Evolutionary conservation across 2,113 vertebrate genomes (phyloP).

Genomic region (Chiloscyllium plagiosum): DNA sequence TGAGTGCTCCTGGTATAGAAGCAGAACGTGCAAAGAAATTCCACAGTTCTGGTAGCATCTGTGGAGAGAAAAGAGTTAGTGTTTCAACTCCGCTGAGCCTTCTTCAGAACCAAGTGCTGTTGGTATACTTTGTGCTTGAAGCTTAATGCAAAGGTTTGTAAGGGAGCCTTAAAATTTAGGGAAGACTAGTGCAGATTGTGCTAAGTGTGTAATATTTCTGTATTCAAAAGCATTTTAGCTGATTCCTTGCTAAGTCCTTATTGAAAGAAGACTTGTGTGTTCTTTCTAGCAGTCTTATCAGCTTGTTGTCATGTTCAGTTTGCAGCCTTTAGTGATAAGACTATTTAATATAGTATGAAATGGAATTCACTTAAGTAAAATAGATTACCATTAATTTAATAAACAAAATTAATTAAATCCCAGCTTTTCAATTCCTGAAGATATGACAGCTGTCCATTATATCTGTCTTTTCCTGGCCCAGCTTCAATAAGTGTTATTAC

Average conservation of each 20-base stretch:
- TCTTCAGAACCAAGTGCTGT: background rate
- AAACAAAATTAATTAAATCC: background rate
- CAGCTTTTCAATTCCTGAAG: background rate
- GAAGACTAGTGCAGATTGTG: background rate
- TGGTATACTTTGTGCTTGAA: background rate
- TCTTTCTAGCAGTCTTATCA: background rate
- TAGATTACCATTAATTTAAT: too few species aligned
- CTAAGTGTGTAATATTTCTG: background rate
- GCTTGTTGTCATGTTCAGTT: background rate
- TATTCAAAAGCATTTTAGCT: background rate
- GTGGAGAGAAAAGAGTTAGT: too few species aligned
- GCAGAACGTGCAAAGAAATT: too few species aligned
- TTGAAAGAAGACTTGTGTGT: background rate
- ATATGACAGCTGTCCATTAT: background rate
- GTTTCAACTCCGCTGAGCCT: too few species aligned
- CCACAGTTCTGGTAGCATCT: too few species aligned
- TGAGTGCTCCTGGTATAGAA: background rate
- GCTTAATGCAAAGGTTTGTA: background rate
- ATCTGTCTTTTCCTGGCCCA: background rate
- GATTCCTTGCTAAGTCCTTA: background rate
- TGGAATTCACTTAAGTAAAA: background rate
- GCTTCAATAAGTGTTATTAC: background rate
- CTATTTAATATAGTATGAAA: background rate
- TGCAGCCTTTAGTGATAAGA: background rate
- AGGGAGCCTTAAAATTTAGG: background rate